Percentiles rank a stretch among this genome's conserved stretches.
phyloP scores from a whole-genome alignment of 2,113 vertebrate species.

The Merops nubicus region DNA sequence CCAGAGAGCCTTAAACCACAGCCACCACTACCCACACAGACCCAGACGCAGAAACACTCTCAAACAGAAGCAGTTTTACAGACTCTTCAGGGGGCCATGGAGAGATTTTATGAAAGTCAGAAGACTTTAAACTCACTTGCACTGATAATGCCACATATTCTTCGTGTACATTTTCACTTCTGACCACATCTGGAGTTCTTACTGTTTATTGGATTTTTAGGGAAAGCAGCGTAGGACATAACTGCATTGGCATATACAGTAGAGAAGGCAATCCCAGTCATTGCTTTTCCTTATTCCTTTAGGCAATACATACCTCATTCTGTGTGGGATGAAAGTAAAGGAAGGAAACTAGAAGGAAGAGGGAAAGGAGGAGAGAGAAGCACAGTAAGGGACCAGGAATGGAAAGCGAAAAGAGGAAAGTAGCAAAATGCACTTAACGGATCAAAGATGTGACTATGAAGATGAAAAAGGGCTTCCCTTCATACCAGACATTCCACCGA shows the following conservation, averaged over 20 bases:
- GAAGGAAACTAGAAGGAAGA: neutral
- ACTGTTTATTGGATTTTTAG: neutral
- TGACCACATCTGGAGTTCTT: neutral
- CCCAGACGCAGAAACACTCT: neutral
- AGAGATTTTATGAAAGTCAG: neutral
- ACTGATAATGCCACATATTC: neutral
- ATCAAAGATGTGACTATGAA: conserved; percentile 8
- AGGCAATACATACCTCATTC: neutral
- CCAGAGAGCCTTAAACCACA: neutral
- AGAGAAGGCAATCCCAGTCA: neutral
- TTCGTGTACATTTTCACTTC: neutral
- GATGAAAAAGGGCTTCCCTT: neutral
- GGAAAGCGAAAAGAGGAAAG: neutral
- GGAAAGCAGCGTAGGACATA: neutral
- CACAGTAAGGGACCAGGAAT: neutral
- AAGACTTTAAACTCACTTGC: neutral
- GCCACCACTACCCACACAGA: neutral
- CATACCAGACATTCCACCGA: conserved; percentile 19
- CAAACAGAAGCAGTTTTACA: neutral
- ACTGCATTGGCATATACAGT: neutral
- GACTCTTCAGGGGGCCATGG: neutral
- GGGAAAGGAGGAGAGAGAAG: neutral
- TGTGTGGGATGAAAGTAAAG: neutral
- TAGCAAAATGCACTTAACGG: neutral
- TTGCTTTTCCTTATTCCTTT: neutral